Evolutionary conservation across 2,797 vertebrate genomes (phyloP).

Genomic region (Poeciliopsis paucimaculata): DNA sequence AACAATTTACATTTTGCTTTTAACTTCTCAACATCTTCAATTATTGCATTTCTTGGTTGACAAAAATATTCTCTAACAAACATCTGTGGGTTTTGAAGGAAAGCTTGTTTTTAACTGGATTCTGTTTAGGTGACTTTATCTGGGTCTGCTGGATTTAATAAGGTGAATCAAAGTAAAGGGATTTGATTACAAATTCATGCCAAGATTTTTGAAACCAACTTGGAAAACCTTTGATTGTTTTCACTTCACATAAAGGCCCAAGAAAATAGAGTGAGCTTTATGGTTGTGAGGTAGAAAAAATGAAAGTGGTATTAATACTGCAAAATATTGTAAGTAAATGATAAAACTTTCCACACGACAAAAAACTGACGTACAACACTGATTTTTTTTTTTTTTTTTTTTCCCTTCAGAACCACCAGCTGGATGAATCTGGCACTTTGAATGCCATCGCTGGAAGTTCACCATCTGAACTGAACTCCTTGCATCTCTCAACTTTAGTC

Average conservation of each 20-base stretch:
- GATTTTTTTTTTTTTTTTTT: constrained; percentile 8
- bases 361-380: constrained; percentile 1
- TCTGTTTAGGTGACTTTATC: not conserved
- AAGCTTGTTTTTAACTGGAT: not conserved
- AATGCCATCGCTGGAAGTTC: constrained; percentile 75
- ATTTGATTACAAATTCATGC: not conserved
- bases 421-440: constrained; percentile 69
- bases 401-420: constrained; percentile 71
- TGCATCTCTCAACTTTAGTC: constrained; percentile 43
- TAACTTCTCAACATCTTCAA: not conserved
- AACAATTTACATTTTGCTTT: not conserved
- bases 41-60: not conserved
- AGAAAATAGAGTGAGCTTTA: not conserved
- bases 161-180: not conserved
- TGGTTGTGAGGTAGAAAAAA: not conserved
- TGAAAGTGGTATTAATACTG: not conserved
- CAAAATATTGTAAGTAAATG: not conserved
- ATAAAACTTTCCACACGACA: not conserved
- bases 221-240: not conserved
- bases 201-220: not conserved
- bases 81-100: not conserved
- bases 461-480: constrained; percentile 26
- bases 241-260: too few relatives aligned
- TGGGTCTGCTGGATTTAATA: not conserved
- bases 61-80: not conserved